Evolutionary conservation across 2,113 vertebrate species (phyloP).

Genomic region (Hylia prasina): DNA sequence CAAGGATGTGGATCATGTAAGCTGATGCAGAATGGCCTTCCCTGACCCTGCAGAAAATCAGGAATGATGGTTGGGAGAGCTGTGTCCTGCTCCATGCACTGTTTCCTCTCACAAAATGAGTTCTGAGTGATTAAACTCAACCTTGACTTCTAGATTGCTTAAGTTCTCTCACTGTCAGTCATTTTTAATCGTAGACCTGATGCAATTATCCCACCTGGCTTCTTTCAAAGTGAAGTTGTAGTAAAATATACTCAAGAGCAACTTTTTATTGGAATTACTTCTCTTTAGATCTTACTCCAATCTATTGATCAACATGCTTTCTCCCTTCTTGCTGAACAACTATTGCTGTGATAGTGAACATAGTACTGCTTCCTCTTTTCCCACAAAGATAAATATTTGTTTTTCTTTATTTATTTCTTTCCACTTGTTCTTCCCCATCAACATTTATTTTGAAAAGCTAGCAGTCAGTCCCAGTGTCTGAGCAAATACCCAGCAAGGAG

Average conservation of each 20-base stretch:
- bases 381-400: neutral
- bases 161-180: neutral
- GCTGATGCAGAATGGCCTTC: neutral
- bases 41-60: neutral
- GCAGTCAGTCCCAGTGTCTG: neutral
- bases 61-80: neutral
- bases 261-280: neutral
- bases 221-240: neutral
- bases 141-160: neutral
- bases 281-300: neutral
- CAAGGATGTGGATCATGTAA: neutral
- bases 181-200: neutral
- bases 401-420: neutral
- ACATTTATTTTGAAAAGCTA: neutral
- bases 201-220: neutral
- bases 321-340: neutral
- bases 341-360: neutral
- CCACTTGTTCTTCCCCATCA: neutral
- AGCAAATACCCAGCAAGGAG: neutral
- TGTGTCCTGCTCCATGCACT: accelerated
- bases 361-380: neutral
- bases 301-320: neutral
- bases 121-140: neutral
- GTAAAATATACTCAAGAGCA: neutral
- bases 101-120: neutral